Evolutionary conservation across 2,797 vertebrate species (phyloP), one percentile per base, ranked within the genome.

Genomic region (Pampus argenteus): DNA sequence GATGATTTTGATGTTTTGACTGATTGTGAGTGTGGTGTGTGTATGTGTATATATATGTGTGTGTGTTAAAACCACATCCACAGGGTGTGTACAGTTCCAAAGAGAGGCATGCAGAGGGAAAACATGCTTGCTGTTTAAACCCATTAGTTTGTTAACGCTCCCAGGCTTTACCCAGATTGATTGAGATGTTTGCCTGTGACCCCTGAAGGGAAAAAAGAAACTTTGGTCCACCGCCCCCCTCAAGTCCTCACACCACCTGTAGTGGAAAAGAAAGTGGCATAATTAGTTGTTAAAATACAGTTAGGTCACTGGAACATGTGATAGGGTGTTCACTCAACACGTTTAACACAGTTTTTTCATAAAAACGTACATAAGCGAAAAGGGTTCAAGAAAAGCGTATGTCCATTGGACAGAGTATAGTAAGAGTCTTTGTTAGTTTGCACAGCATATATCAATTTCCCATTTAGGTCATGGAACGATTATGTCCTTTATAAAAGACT

Each of bases 291-390:
- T 64, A 3, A 58, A 74, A 72, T 58, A 31, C 49, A 72, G 59
- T 78, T 78, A 83, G 55, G 78, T 86, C 86, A 87, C 59, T 85
- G 86, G 86, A 87, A 88, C 75, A 86, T 83, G 62, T 79, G 76
- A 85, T 77, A 48, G 47, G 58, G 56, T 58, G 63, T 83, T 72
- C 58, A 54, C 29, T 60, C 61, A 61, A 68, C 49, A 73, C 7
- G 3, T 83, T 40, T 11, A 51, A 47, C 52, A 36, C 47, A 31
- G 51, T 48, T 68, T 71, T 36, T 36, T 36, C 34, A 36, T 36
- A 11, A 22, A 22, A 73, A 76, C 63, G 22, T 75, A 72, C 34
- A 65, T 28, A 25, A 7, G 71, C 20, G 59, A 59, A 20, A 52
- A 52, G 48, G 18, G 50, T 74, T 49, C 4, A 50, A 28, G 62